Evolutionary conservation across 2,888 invertebrate genomes (phyloP), one percentile per base, ranked within the genome.

Genomic region (Xestia rhomboidea): DNA sequence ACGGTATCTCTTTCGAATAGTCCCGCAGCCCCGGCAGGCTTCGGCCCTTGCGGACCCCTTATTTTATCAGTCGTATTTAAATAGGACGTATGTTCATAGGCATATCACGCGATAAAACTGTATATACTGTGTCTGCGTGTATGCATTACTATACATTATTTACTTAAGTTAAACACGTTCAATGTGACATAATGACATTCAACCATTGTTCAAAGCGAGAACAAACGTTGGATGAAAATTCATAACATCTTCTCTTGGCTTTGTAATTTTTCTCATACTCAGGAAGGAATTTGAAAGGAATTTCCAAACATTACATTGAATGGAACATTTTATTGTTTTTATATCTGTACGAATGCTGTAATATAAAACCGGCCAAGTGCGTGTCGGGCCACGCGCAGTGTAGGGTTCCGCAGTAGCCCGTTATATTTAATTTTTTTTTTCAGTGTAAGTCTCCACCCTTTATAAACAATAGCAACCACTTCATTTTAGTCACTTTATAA

Each of bases 151-250:
- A 11, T 62, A 49, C 13, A 44, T 54, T 73, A 63, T 71, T 66
- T 69, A 77, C 51, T 15, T 63, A 77, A 38, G 54, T 62, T 76
- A 81, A 85, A 88, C 85, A 81, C 38, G 76, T 78, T 62, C 72
- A 76, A 84, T 76, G 51, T 74, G 73, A 78, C 73, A 73, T 73
- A 74, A 46, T 74, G 73, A 78, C 73, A 73, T 73, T 68, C 75
- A 80, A 68, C 75, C 82, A 89, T 86, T 88, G 86, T 90, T 80
- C 84, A 87, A 88, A 82, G 86, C 68, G 71, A 66, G 73, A 84
- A 84, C 82, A 89, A 88, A 88, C 79, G 78, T 63, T n/a, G 73
- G 77, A 82, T 83, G 85, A 80, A 84, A 89, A 82, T 79, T 79
- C 83, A 88, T 78, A 88, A 86, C 83, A 87, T 74, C 68, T 57